Conservation (phyloP, 2,797 vertebrate species). For the Eospalax fontanierii region DNA sequence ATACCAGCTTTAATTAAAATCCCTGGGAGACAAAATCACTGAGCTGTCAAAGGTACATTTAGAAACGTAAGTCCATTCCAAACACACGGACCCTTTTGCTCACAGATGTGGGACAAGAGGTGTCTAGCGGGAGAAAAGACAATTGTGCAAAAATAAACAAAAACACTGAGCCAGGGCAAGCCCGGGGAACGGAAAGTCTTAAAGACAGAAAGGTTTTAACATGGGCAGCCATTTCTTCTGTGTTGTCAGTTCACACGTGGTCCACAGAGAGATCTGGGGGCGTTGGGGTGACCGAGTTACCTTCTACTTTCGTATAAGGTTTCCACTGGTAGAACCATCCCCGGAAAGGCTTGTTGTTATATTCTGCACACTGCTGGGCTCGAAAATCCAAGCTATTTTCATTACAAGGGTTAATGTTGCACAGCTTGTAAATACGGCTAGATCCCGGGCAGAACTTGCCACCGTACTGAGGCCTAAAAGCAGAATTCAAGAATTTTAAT, state of each 20-base stretch:
- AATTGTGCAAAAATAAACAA: slow-evolving; percentile 67
- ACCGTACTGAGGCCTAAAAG: slow-evolving; percentile 95
- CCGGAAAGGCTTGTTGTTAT: slow-evolving; percentile 98
- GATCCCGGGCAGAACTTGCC: slow-evolving; percentile 96
- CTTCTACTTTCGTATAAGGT: slow-evolving; percentile 98
- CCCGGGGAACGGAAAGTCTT: background rate
- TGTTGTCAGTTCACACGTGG: background rate
- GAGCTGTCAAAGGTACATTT: slow-evolving; percentile 85
- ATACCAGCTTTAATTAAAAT: slow-evolving; percentile 75
- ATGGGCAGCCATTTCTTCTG: background rate
- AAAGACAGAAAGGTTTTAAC: background rate
- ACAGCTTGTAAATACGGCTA: slow-evolving; percentile 94
- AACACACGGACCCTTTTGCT: slow-evolving; percentile 82
- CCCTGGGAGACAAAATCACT: slow-evolving; percentile 81
- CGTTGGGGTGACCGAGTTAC: slow-evolving; percentile 87
- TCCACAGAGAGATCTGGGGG: background rate
- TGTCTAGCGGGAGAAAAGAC: background rate
- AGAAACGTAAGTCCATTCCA: slow-evolving; percentile 86
- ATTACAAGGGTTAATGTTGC: slow-evolving; percentile 92
- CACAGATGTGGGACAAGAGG: slow-evolving; percentile 72
- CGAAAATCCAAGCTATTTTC: slow-evolving; percentile 93
- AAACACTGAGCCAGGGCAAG: background rate
- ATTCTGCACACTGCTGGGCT: slow-evolving; percentile 97
- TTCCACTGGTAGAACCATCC: slow-evolving; percentile 99
- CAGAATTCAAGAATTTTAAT: background rate